These are phyloP conservation scores for Peromyscus polionotus DNA, from an alignment of 2,113 vertebrate species.

Conservation along the genomic window DNA sequence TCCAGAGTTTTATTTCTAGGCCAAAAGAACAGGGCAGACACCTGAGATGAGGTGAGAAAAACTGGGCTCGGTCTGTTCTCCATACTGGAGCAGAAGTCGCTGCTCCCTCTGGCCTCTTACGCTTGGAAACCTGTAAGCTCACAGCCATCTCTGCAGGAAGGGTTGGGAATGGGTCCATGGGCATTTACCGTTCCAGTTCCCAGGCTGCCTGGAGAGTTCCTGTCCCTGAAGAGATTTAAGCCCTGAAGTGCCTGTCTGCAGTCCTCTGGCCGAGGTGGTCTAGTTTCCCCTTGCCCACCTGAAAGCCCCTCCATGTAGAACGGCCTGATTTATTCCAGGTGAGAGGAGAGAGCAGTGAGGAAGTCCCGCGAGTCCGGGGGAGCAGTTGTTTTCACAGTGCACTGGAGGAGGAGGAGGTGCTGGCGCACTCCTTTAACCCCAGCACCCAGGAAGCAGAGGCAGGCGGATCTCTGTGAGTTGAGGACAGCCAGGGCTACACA, in stretches of 20 bases:
- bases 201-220: not conserved
- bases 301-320: not conserved
- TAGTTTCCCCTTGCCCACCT: not conserved
- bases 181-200: not conserved
- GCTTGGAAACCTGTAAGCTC: not conserved
- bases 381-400: not conserved
- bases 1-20: conserved; percentile 62
- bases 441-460: not conserved
- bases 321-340: not conserved
- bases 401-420: not conserved
- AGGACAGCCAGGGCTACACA: not conserved
- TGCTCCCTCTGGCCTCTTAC: too few species aligned
- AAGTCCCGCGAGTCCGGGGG: not conserved
- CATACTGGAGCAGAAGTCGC: not conserved
- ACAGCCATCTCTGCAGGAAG: not conserved
- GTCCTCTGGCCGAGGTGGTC: too few species aligned
- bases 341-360: not conserved
- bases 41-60: not conserved
- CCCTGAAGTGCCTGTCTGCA: not conserved
- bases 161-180: not conserved
- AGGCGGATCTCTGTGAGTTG: too few species aligned
- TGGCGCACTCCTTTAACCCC: not conserved
- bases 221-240: not conserved
- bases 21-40: not conserved
- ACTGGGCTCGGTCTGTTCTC: not conserved